Evolutionary conservation across 2,797 vertebrate species (phyloP), one percentile per base, ranked within the genome.

Genomic region (Calcarius lapponicus): DNA sequence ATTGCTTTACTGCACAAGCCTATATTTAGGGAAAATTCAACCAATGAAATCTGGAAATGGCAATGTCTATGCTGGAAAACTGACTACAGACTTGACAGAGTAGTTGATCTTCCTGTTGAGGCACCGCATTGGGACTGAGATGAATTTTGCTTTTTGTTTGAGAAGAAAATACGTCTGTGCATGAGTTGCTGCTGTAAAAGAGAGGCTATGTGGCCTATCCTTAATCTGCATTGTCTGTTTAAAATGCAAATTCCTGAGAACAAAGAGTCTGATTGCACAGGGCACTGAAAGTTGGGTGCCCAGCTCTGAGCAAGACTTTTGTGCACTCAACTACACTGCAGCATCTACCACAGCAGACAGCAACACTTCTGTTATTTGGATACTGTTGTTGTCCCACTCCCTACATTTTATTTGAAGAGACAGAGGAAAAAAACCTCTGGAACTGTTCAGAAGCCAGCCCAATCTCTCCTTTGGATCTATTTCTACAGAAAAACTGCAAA

Each of bases 161-260:
- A 80, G 81, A 92, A 67, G 57, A 92, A 92, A 90, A 88, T 56
- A 86, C 0, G 0, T 65, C 81, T 88, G 38, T 26, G 22, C 79
- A 62, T 43, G 45, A 65, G 32, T 12, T 86, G 42, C 74, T 86
- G 62, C 48, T 69, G 57, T 58, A 56, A 54, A 90, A 87, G 61
- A 82, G 40, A 80, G 36, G 61, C 47, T 90, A 12, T 56, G 69
- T 28, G 65, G 84, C 57, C 64, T 38, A 24, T 17, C 60, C 43
- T 82, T 87, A 78, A 67, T 56, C 57, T 87, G 51, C 29, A 19
- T 53, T 47, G 38, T 40, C 76, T 82, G 57, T 81, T 93, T 80
- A 93, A 95, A 95, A 88, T 53, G 75, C 36, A 74, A 1, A 82
- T 82, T 93, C 72, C 60, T 66, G 18, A 47, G 54, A 94, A 82